Conservation (phyloP, 2,888 invertebrate species). For the Caenorhabditis becei region DNA sequence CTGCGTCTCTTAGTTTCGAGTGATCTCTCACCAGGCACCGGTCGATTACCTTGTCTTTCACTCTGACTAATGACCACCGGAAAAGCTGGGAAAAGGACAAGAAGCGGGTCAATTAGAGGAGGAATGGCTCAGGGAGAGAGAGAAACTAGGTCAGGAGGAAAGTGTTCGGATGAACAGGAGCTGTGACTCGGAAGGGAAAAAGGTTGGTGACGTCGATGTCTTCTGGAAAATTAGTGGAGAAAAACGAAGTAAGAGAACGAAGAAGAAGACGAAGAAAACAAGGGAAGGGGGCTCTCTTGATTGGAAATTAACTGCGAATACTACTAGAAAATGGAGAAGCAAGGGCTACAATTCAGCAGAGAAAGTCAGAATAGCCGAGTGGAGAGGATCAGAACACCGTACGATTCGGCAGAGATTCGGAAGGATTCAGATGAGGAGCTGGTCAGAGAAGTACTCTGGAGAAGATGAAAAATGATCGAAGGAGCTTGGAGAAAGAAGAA, state of each 20-base stretch:
- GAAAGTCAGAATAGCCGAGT: conserved; percentile 4
- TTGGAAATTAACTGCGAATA: conserved; percentile 53
- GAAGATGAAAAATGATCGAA: conserved; percentile 39
- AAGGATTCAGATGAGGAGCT: conserved; percentile 4
- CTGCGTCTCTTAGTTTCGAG: conserved; percentile 19
- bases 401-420: neutral
- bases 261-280: conserved; percentile 23
- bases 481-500: neutral
- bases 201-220: conserved; percentile 18
- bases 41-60: conserved; percentile 55
- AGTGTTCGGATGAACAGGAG: neutral
- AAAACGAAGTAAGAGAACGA: conserved; percentile 16
- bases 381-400: neutral
- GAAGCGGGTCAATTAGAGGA: conserved; percentile 29
- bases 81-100: conserved; percentile 33
- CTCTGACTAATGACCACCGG: conserved; percentile 42
- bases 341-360: conserved; percentile 47
- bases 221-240: conserved; percentile 27
- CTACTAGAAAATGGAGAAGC: conserved; percentile 19
- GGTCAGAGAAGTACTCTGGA: neutral
- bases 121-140: neutral
- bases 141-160: conserved; percentile 29
- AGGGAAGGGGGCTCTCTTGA: conserved; percentile 31
- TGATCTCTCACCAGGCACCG: conserved; percentile 19
- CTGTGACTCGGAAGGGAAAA: neutral